phyloP scores from a whole-genome alignment of 2,888 invertebrate genomes.

The Cataglyphis cursor region DNA sequence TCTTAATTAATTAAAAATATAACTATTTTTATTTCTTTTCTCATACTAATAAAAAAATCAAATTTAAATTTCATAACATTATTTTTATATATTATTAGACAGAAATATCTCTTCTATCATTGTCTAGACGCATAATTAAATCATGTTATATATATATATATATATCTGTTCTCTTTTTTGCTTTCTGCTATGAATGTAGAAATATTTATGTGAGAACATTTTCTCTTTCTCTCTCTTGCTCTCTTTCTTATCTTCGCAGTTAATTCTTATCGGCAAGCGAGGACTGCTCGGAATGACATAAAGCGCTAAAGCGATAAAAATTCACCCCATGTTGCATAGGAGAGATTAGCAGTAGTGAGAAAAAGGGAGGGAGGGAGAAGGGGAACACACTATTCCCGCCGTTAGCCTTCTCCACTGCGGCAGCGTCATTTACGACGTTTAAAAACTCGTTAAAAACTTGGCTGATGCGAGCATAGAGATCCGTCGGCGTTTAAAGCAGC shows the following conservation, averaged over 20 bases:
- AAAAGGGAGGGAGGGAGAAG: background rate
- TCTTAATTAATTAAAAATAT: background rate
- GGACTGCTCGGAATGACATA: constrained; percentile 53
- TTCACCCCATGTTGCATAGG: constrained; percentile 62
- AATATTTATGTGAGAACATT: constrained; percentile 26
- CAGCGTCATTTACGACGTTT: constrained; percentile 85
- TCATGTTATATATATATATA: background rate
- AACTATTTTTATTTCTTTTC: background rate
- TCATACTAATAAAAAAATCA: background rate
- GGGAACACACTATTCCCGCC: constrained; percentile 48
- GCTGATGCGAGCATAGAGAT: constrained; percentile 77
- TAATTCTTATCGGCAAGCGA: constrained; percentile 54
- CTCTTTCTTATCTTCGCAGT: constrained; percentile 13
- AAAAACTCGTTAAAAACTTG: constrained; percentile 85
- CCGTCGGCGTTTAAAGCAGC: constrained; percentile 59
- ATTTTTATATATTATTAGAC: background rate
- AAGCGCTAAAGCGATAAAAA: constrained; percentile 69
- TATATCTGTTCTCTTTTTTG: background rate
- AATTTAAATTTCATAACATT: background rate
- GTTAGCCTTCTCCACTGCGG: constrained; percentile 68
- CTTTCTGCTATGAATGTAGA: background rate
- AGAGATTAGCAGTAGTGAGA: constrained; percentile 13
- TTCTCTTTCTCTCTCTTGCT: background rate
- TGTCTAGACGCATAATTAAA: background rate
- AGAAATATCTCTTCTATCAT: background rate